A percentile compares a stretch with the other conserved stretches of the same genome.
Evolutionary conservation across 2,888 invertebrate species (phyloP).

Genomic region (Tromatobia lineatoria): DNA sequence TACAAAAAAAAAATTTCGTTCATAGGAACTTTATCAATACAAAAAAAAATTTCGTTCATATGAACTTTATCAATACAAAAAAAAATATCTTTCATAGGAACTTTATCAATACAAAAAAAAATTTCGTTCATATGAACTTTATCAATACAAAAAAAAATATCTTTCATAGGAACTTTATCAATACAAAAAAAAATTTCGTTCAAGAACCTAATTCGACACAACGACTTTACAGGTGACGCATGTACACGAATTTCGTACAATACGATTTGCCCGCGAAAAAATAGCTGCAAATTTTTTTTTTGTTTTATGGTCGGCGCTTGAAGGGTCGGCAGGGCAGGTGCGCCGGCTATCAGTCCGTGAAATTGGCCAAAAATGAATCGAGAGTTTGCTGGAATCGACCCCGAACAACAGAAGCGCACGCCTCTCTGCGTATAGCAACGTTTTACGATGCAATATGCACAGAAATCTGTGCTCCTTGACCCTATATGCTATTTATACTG

Average conservation of each 20-base stretch:
- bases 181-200: too few species aligned
- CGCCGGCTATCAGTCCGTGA: slow-evolving; percentile 54
- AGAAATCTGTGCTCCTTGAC: slow-evolving; percentile 11
- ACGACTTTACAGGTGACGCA: not conserved
- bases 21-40: too few species aligned
- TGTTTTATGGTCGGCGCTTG: not conserved
- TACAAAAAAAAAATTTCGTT: too few species aligned
- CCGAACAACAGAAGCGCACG: slow-evolving; percentile 26
- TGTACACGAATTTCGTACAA: not conserved
- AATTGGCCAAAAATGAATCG: slow-evolving; percentile 61
- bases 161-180: too few species aligned
- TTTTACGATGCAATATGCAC: slow-evolving; percentile 12
- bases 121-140: too few species aligned
- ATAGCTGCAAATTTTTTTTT: slow-evolving; percentile 11
- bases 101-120: too few species aligned
- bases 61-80: too few species aligned
- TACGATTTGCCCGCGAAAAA: slow-evolving; percentile 1
- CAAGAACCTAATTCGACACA: not conserved
- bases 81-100: too few species aligned
- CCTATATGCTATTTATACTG: slow-evolving; percentile 1
- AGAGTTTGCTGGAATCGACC: not conserved
- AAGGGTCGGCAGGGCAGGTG: slow-evolving; percentile 29
- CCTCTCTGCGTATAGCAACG: not conserved
- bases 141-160: too few species aligned
- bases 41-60: too few species aligned